Percentiles rank a stretch among this genome's conserved stretches.
phyloP scores from a whole-genome alignment of 30 jellyfish, hydroid and myxozoan species.

The Hydractinia echinata region DNA sequence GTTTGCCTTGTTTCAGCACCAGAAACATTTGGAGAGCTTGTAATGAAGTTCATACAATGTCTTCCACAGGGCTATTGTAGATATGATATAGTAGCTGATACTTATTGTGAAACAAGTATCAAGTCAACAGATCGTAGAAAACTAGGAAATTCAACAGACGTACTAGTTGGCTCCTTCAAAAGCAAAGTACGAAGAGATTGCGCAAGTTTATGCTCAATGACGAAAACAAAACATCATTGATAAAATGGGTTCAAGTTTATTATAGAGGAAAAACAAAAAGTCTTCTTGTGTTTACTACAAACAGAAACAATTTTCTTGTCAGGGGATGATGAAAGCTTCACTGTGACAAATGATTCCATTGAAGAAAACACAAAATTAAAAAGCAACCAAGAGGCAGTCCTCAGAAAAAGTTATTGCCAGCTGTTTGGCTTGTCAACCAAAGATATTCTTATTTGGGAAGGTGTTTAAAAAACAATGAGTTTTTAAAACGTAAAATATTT shows the following conservation, averaged over 20 bases:
- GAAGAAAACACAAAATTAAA: neutral
- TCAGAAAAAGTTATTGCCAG: too few species aligned
- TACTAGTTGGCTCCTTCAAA: neutral
- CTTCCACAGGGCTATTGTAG: neutral
- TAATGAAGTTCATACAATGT: neutral
- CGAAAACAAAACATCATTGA: slow-evolving; percentile 4
- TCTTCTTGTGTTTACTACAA: neutral
- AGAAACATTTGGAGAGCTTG: neutral
- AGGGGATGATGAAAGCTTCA: neutral
- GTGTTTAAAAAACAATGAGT: too few species aligned
- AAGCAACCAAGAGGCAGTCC: slow-evolving; percentile 28
- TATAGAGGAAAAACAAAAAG: slow-evolving; percentile 14
- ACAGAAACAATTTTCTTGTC: neutral
- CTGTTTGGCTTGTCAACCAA: too few species aligned
- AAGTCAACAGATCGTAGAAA: neutral
- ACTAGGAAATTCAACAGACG: slow-evolving; percentile 9
- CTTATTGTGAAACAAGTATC: neutral
- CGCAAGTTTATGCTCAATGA: neutral
- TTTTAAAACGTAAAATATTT: too few species aligned
- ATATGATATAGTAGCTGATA: neutral
- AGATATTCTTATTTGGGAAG: too few species aligned
- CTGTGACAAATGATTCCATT: neutral
- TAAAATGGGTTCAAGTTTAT: neutral
- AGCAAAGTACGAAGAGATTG: neutral
- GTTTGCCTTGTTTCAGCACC: neutral